phyloP scores from a whole-genome alignment of 2,888 invertebrate species.

The Therioaphis trifolii region DNA sequence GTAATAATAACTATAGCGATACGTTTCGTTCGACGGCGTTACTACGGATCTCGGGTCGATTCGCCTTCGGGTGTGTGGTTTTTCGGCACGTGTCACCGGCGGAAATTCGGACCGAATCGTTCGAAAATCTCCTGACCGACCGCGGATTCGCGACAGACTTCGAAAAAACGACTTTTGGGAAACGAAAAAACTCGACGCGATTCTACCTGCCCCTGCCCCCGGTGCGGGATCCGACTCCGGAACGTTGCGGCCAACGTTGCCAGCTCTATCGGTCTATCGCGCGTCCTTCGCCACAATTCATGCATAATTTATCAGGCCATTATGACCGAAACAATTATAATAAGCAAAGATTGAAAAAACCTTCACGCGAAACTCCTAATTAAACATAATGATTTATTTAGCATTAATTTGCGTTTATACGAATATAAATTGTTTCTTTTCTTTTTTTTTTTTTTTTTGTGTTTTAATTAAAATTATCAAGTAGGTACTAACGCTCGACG shows the following conservation, averaged over 20 bases:
- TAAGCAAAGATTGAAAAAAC: constrained; percentile 31
- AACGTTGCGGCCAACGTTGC: not conserved
- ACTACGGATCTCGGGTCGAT: no score
- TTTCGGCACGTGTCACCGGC: no score
- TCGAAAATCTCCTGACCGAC: no score
- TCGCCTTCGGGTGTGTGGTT: no score
- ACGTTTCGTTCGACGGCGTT: no score
- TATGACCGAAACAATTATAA: constrained; percentile 8
- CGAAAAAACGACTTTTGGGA: no score
- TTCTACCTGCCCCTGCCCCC: no score
- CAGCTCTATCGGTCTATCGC: no score
- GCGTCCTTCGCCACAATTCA: constrained; percentile 10
- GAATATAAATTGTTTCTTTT: not conserved
- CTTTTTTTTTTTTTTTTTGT: not conserved
- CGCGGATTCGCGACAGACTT: no score
- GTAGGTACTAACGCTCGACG: not conserved
- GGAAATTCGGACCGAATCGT: no score
- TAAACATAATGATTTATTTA: constrained; percentile 17
- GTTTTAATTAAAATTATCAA: constrained; percentile 2
- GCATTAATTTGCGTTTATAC: constrained; percentile 26
- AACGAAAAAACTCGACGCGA: no score
- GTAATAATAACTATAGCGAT: no score
- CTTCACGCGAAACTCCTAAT: constrained; percentile 22
- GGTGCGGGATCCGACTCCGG: not conserved
- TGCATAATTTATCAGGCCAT: constrained; percentile 19